Conservation (phyloP, 2,888 invertebrate species). For the Pseudanteris insignis region DNA sequence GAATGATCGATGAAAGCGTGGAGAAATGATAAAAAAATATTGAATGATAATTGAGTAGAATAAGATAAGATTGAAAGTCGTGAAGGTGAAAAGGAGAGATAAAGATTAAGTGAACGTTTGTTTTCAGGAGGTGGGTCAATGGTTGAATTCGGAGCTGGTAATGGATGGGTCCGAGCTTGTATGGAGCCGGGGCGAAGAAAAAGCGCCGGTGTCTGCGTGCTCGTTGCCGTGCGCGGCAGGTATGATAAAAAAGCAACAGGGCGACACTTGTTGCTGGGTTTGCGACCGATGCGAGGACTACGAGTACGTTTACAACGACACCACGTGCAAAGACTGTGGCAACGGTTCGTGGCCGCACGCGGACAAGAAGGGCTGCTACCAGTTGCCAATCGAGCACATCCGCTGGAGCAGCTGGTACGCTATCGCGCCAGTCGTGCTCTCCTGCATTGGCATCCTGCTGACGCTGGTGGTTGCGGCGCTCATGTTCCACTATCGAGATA, state of each 20-base stretch:
- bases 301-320: slow-evolving; percentile 75
- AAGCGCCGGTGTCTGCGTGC: slow-evolving; percentile 75
- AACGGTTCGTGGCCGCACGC: slow-evolving; percentile 73
- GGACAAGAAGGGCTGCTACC: slow-evolving; percentile 72
- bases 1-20: too few relatives aligned
- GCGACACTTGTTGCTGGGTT: slow-evolving; percentile 81
- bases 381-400: slow-evolving; percentile 73
- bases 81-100: too few relatives aligned
- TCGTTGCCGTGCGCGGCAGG: slow-evolving; percentile 75
- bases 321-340: slow-evolving; percentile 74
- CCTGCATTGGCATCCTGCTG: slow-evolving; percentile 72
- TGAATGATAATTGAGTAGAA: too few relatives aligned
- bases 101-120: too few relatives aligned
- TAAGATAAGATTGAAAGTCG: too few relatives aligned
- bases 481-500: slow-evolving; percentile 74
- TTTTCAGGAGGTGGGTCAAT: slow-evolving; percentile 71
- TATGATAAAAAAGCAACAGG: slow-evolving; percentile 75
- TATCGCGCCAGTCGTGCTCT: slow-evolving; percentile 72
- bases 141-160: slow-evolving; percentile 70
- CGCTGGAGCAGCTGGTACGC: slow-evolving; percentile 74
- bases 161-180: slow-evolving; percentile 68
- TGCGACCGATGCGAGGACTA: slow-evolving; percentile 77
- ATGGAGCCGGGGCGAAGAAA: slow-evolving; percentile 69
- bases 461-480: slow-evolving; percentile 72
- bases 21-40: too few relatives aligned